Conservation (phyloP, 2,797 vertebrate genomes). For the Artibeus jamaicensis region DNA sequence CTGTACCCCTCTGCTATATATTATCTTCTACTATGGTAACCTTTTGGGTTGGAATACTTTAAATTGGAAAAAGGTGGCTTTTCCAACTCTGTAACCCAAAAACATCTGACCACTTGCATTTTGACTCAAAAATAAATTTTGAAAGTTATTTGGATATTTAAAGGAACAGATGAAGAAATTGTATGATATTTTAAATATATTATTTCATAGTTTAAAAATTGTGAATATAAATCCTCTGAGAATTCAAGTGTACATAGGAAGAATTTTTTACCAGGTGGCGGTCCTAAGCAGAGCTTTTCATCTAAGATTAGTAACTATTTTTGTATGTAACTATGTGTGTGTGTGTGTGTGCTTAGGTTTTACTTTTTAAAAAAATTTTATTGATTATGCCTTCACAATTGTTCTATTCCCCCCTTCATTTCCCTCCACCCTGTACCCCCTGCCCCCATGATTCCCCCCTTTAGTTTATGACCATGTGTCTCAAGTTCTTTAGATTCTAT, state of each 20-base stretch:
- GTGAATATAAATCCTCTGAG: background rate
- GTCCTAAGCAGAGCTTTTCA: background rate
- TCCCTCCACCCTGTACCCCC: no score
- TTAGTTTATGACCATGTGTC: no score
- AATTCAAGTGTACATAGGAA: background rate
- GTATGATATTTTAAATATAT: background rate
- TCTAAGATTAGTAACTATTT: background rate
- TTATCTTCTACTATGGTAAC: background rate
- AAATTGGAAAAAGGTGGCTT: background rate
- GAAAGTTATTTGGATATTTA: background rate
- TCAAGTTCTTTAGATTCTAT: no score
- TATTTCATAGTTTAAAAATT: background rate
- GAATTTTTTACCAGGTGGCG: background rate
- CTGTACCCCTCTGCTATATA: background rate
- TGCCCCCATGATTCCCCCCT: no score
- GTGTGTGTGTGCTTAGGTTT: background rate
- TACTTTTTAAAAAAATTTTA: no score
- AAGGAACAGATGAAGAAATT: background rate
- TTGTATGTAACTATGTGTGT: background rate
- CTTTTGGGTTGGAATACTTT: conserved; percentile 3
- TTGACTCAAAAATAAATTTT: background rate
- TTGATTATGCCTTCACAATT: no score
- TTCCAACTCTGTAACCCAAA: background rate
- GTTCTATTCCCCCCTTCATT: no score
- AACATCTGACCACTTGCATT: background rate